A percentile compares a stretch with the other conserved stretches of the same genome.
Evolutionary conservation across 2,888 invertebrate species (phyloP).

Genomic region (Masnerella sp.): DNA sequence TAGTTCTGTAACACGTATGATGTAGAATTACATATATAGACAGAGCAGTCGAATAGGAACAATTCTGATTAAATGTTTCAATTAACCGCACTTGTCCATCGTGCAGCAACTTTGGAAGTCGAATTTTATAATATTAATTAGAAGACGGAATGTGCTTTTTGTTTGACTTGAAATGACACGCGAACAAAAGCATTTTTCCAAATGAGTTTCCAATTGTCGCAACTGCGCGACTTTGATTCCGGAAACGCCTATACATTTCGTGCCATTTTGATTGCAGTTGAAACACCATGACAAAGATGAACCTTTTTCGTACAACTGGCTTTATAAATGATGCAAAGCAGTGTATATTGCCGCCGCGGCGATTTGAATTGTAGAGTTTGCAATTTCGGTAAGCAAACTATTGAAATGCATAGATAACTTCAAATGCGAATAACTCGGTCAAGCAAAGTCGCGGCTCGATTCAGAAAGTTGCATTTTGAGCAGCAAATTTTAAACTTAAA

Average conservation of each 20-base stretch:
- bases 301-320: neutral
- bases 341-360: constrained; percentile 2
- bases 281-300: neutral
- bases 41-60: too few species aligned
- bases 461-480: constrained; percentile 32
- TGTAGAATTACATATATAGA: too few species aligned
- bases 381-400: constrained; percentile 35
- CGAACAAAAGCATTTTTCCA: constrained; percentile 1
- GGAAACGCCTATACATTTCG: too few species aligned
- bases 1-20: too few species aligned
- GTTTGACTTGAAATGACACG: neutral
- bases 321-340: neutral
- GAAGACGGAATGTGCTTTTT: constrained; percentile 8
- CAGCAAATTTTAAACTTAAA: constrained; percentile 10
- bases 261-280: too few species aligned
- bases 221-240: neutral
- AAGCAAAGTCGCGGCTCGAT: constrained; percentile 34
- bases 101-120: constrained; percentile 7
- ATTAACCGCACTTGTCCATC: constrained; percentile 21
- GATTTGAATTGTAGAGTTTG: constrained; percentile 47
- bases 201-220: neutral
- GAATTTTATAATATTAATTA: constrained; percentile 26
- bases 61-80: constrained; percentile 22
- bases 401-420: constrained; percentile 47
- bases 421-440: constrained; percentile 38